Base-by-base conservation (phyloP, 2,888 invertebrate genomes). In the Eilema caniola region DNA sequence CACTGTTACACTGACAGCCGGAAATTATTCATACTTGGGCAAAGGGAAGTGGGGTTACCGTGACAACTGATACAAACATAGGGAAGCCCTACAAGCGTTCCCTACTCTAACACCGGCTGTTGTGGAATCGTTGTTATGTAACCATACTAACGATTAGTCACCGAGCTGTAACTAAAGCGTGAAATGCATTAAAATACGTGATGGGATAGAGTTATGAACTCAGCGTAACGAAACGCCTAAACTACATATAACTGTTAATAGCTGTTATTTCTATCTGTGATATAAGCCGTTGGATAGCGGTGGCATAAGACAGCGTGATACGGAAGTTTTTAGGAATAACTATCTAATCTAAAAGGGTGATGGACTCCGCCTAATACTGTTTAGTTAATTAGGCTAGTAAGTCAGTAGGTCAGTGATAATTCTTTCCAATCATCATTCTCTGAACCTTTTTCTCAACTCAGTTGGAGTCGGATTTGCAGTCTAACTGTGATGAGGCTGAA, bases 61-160 rank as follows among this genome's bases (percentile, higher is more conserved):
- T 85, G 94, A 86, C 92, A 87, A 95, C 93, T 83, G 84, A 77
- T 85, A 78, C 86, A 90, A 94, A 94, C 93, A 93, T 78, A 85
- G 89, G 92, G 93, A 94, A 93, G 83, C 92, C 92, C 67, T 88
- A 89, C 79, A 72, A 75, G 66, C 68, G 73, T 77, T 77, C 82
- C 79, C 66, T 37, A 60, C 66, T 28, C 71, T 66, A 71, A 47
- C 57, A 70, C 72, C 63, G 60, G 61, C 74, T 74, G 62, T 74
- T 69, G 73, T 68, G 64, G 75, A 80, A 77, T 77, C 68, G 71
- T 76, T 79, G 79, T 83, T 85, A 72, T 80, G 79, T 79, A 82
- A n/a, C n/a, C n/a, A n/a, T n/a, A n/a, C n/a, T n/a, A n/a, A 83
- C 76, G 76, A 83, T 85, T 84, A 83, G 77, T 80, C 80, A 81